phyloP scores from a whole-genome alignment of 2,888 invertebrate genomes.

The Graphium colonna region DNA sequence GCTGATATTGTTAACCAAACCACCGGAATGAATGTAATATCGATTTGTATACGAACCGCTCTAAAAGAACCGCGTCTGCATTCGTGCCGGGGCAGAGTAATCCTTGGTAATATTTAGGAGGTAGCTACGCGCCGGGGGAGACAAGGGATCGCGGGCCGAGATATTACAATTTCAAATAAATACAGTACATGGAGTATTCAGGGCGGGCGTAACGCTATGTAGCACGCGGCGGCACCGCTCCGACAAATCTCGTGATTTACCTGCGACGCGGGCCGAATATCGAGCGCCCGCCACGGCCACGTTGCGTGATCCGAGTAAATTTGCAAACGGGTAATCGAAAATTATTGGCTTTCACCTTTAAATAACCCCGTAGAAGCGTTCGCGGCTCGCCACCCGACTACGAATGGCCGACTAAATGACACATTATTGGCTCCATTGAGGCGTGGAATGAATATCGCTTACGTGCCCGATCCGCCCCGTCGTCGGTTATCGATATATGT shows the following conservation, averaged over 20 bases:
- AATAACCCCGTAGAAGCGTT: slow-evolving; percentile 29
- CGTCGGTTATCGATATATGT: slow-evolving; percentile 3
- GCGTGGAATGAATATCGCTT: slow-evolving; percentile 15
- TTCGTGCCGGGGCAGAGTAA: slow-evolving; percentile 61
- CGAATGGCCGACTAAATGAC: slow-evolving; percentile 20
- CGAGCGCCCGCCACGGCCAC: slow-evolving; percentile 59
- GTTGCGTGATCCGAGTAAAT: slow-evolving; percentile 74
- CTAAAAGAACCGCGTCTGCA: slow-evolving; percentile 35
- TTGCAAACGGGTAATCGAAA: slow-evolving; percentile 69
- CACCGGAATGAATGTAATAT: slow-evolving; percentile 8
- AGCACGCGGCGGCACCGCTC: slow-evolving; percentile 66
- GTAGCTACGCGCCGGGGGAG: slow-evolving; percentile 61
- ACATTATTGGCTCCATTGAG: slow-evolving; percentile 19
- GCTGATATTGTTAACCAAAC: slow-evolving; percentile 1
- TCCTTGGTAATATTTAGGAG: slow-evolving; percentile 69
- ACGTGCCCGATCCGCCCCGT: slow-evolving; percentile 5
- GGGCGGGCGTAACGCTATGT: slow-evolving; percentile 67
- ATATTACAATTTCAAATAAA: slow-evolving; percentile 79
- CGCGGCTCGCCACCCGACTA: slow-evolving; percentile 21
- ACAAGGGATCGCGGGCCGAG: slow-evolving; percentile 69
- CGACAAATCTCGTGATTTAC: slow-evolving; percentile 79
- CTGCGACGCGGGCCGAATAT: slow-evolving; percentile 75
- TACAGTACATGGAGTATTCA: slow-evolving; percentile 77
- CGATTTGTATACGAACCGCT: slow-evolving; percentile 14
- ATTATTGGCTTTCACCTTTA: slow-evolving; percentile 51